Evolutionary conservation across 1,140 invertebrate genomes (phyloP).

Genomic region (Charaxes varanes): DNA sequence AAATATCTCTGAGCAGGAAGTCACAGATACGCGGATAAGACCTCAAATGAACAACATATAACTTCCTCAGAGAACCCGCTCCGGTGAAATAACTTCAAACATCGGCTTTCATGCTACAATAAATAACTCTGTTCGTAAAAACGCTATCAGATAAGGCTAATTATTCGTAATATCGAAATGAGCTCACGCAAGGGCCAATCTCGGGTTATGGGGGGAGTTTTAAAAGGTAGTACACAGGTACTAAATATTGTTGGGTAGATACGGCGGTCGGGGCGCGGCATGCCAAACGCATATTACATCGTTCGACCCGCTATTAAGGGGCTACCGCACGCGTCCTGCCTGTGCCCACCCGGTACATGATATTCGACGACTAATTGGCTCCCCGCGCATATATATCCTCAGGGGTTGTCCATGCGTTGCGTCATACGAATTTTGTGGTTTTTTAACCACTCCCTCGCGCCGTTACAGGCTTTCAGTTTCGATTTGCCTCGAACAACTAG

Average conservation of each 20-base stretch:
- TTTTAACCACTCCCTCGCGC: background rate
- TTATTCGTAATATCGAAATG: slow-evolving; percentile 62
- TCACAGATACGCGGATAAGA: too few species aligned
- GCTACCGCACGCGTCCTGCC: slow-evolving; percentile 51
- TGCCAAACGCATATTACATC: slow-evolving; percentile 56
- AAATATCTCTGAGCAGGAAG: too few species aligned
- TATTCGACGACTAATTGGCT: slow-evolving; percentile 57
- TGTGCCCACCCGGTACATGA: slow-evolving; percentile 47
- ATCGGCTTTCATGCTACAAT: slow-evolving; percentile 50
- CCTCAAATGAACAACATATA: too few species aligned
- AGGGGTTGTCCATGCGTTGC: background rate
- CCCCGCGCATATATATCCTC: slow-evolving; percentile 18
- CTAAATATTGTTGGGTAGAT: slow-evolving; percentile 56
- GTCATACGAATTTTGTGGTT: slow-evolving; percentile 1
- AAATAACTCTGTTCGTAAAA: slow-evolving; percentile 56
- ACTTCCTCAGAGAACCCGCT: slow-evolving; percentile 15
- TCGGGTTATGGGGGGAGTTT: slow-evolving; percentile 51
- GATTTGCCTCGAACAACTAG: too few species aligned
- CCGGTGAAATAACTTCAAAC: slow-evolving; percentile 28
- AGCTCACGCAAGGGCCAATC: slow-evolving; percentile 54
- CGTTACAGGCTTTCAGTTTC: slow-evolving; percentile 1
- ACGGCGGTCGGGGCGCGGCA: slow-evolving; percentile 49
- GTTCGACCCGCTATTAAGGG: slow-evolving; percentile 54
- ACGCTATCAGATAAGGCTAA: slow-evolving; percentile 60
- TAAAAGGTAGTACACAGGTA: slow-evolving; percentile 45